Conservation (phyloP, 2,888 invertebrate species). For the Agriopis leucophaearia region DNA sequence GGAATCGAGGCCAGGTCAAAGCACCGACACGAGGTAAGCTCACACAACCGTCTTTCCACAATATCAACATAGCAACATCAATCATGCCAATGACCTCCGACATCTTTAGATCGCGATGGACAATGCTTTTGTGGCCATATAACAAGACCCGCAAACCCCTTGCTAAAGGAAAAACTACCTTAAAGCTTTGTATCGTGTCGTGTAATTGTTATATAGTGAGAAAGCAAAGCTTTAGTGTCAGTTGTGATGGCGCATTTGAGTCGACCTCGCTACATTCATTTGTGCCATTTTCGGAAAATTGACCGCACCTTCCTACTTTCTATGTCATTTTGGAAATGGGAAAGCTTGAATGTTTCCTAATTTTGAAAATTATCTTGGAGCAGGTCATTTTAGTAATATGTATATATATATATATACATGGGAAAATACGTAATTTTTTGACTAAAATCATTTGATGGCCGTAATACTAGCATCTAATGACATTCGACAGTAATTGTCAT, state of each 20-base stretch:
- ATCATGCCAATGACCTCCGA: slow-evolving; percentile 69
- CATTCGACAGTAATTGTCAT: background rate
- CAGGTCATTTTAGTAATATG: no score
- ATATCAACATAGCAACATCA: slow-evolving; percentile 59
- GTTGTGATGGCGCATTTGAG: slow-evolving; percentile 47
- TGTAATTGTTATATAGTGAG: slow-evolving; percentile 40
- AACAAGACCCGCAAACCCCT: slow-evolving; percentile 43
- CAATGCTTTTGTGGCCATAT: slow-evolving; percentile 58
- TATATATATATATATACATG: no score
- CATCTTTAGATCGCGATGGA: slow-evolving; percentile 63
- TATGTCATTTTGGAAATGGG: slow-evolving; percentile 49
- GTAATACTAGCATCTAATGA: background rate
- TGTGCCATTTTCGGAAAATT: slow-evolving; percentile 70
- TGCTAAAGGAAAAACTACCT: slow-evolving; percentile 49
- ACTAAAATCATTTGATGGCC: background rate
- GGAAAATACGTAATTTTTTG: background rate
- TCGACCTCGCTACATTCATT: slow-evolving; percentile 66
- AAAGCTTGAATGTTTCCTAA: slow-evolving; percentile 19
- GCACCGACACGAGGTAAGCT: slow-evolving; percentile 48
- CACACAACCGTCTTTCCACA: slow-evolving; percentile 47
- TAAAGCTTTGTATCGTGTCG: slow-evolving; percentile 33
- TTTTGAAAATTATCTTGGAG: background rate
- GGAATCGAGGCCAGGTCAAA: slow-evolving; percentile 51
- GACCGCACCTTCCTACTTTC: slow-evolving; percentile 67
- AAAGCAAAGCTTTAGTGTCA: slow-evolving; percentile 48